Evolutionary conservation across 2,797 vertebrate species (phyloP).

Genomic region (Amblyopsis hoosieri): DNA sequence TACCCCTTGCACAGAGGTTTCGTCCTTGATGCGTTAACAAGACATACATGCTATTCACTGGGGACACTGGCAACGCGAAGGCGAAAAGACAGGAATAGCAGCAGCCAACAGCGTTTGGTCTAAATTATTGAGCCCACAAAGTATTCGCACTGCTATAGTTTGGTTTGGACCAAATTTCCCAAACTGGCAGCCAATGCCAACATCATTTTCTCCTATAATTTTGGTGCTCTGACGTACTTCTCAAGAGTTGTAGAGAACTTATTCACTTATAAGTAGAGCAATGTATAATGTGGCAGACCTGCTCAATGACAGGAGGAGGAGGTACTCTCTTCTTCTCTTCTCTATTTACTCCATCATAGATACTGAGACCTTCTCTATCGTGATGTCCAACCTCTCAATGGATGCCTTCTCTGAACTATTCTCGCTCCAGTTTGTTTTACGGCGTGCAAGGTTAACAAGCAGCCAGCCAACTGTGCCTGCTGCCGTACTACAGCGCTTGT

Average conservation of each 20-base stretch:
- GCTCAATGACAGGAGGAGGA: constrained; percentile 12
- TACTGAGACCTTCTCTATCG: constrained; percentile 5
- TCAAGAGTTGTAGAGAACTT: background rate
- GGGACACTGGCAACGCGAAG: constrained; percentile 36
- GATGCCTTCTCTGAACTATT: constrained; percentile 23
- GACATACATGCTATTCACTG: constrained; percentile 37
- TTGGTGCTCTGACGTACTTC: constrained; percentile 24
- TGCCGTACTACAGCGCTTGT: constrained; percentile 34
- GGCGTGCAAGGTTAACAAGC: constrained; percentile 36
- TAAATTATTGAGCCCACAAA: constrained; percentile 10
- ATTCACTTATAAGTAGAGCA: background rate
- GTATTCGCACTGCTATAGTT: constrained; percentile 26
- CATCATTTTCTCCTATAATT: constrained; percentile 32
- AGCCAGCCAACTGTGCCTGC: constrained; percentile 34
- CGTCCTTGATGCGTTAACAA: constrained; percentile 45
- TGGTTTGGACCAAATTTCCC: constrained; percentile 20
- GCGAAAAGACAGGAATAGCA: constrained; percentile 40
- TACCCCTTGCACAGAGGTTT: constrained; percentile 7
- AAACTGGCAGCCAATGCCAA: constrained; percentile 29
- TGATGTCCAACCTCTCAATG: constrained; percentile 1
- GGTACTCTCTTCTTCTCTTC: background rate
- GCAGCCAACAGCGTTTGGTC: constrained; percentile 8
- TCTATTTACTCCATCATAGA: constrained; percentile 8
- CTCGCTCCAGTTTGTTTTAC: constrained; percentile 10
- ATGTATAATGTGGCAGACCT: constrained; percentile 8